Conservation (phyloP, 2,797 vertebrate genomes). For the Pseudopleuronectes americanus region DNA sequence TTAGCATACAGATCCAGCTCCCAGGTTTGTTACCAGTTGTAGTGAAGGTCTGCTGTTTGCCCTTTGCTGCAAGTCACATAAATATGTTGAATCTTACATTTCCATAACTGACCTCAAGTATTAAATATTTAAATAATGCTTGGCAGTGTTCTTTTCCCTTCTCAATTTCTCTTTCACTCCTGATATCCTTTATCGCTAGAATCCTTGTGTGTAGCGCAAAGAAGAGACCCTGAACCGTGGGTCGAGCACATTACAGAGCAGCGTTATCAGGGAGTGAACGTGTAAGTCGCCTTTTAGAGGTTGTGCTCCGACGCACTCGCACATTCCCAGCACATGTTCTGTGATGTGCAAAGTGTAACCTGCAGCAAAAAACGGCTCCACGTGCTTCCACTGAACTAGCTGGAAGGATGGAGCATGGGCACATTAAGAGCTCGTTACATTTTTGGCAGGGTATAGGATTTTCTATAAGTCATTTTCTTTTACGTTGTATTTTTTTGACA, state of each 20-base stretch:
- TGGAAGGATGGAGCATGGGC: too few species aligned
- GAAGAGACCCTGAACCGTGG: neutral
- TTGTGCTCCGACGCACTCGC: slow-evolving; percentile 12
- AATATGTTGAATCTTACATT: slow-evolving; percentile 4
- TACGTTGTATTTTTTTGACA: too few species aligned
- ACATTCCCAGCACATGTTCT: neutral
- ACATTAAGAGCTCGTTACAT: too few species aligned
- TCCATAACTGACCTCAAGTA: neutral
- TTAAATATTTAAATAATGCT: neutral
- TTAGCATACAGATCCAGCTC: neutral
- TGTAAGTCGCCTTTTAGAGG: slow-evolving; percentile 14
- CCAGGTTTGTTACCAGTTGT: neutral
- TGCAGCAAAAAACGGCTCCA: neutral
- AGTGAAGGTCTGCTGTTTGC: neutral
- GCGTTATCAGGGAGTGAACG: neutral
- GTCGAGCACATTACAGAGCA: neutral
- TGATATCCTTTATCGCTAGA: neutral
- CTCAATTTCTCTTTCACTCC: neutral
- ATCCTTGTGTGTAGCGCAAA: neutral
- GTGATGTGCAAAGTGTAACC: slow-evolving; percentile 11
- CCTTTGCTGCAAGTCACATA: neutral
- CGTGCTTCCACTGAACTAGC: too few species aligned
- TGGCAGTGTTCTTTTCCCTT: neutral
- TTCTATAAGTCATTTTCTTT: too few species aligned
- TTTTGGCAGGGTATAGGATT: too few species aligned